Evolutionary conservation across 2,797 vertebrate genomes (phyloP).

Genomic region (Potorous gilbertii): DNA sequence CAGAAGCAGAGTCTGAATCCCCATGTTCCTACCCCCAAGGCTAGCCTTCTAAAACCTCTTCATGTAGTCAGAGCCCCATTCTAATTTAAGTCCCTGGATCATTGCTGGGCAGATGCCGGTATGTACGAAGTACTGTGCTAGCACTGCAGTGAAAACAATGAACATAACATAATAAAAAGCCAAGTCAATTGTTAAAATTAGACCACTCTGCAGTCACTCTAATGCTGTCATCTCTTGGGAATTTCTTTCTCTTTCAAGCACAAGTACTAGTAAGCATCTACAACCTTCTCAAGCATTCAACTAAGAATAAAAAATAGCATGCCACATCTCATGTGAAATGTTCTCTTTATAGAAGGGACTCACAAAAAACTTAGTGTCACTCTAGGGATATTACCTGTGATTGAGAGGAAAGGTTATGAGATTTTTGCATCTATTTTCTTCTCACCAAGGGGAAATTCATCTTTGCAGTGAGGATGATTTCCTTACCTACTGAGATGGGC

Average conservation of each 20-base stretch:
- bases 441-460: background rate
- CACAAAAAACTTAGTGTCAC: background rate
- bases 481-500: background rate
- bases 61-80: background rate
- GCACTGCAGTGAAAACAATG: background rate
- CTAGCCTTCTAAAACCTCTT: background rate
- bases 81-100: background rate
- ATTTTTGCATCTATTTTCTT: background rate
- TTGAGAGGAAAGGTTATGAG: background rate
- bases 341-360: background rate
- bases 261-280: background rate
- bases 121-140: background rate
- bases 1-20: background rate
- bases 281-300: background rate
- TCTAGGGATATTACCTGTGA: background rate
- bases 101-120: background rate
- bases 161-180: background rate
- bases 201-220: background rate
- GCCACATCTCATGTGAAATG: background rate
- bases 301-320: background rate
- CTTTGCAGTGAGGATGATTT: background rate
- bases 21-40: background rate
- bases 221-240: background rate
- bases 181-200: background rate
- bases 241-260: background rate